Evolutionary conservation across 2,797 vertebrate species (phyloP).

Genomic region (Myioborus miniatus): DNA sequence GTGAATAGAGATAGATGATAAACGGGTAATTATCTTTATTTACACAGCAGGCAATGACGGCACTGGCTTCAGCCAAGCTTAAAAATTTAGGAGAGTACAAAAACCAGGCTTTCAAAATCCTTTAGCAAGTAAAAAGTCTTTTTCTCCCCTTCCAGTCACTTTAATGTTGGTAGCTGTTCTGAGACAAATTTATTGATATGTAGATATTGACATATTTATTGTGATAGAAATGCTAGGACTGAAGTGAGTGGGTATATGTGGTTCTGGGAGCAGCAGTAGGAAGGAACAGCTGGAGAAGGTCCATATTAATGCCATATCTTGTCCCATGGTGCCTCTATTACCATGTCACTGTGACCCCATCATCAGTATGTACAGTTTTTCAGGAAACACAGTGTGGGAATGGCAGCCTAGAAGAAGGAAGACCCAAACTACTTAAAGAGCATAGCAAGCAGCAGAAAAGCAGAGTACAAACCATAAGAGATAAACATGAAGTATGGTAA

Average conservation of each 20-base stretch:
- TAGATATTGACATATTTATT: background rate
- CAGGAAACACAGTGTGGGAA: accelerated
- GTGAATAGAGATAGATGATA: background rate
- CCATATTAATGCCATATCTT: background rate
- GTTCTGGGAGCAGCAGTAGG: background rate
- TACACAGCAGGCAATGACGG: background rate
- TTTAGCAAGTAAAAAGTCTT: background rate
- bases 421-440: background rate
- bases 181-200: background rate
- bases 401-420: background rate
- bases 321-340: background rate
- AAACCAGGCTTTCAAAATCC: background rate
- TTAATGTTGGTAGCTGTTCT: background rate
- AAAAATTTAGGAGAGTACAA: background rate
- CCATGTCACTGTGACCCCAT: background rate
- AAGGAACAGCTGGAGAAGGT: background rate
- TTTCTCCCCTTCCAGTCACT: background rate
- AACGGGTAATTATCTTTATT: background rate
- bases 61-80: background rate
- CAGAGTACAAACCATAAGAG: background rate
- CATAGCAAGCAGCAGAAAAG: background rate
- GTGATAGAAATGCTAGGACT: background rate
- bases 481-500: background rate
- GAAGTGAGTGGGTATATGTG: background rate
- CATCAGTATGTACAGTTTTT: background rate